These are phyloP conservation scores for Onychostruthus taczanowskii DNA, from an alignment of 2,113 vertebrate genomes.

Conservation along the genomic window DNA sequence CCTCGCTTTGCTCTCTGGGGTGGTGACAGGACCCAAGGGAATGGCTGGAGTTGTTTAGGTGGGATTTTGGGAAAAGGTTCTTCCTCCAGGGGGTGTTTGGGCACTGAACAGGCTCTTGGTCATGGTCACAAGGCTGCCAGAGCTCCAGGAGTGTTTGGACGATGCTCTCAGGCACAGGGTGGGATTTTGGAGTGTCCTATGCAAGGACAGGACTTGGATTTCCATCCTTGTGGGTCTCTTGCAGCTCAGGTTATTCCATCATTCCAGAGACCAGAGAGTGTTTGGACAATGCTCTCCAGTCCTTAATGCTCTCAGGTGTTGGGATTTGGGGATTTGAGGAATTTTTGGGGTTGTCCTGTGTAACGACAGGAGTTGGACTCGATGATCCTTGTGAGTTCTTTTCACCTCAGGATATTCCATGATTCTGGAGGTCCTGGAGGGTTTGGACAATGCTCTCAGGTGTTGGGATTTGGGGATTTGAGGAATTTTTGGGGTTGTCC, in stretches of 20 bases:
- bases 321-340: not conserved
- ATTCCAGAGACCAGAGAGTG: fast-evolving
- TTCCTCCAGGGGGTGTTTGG: not conserved
- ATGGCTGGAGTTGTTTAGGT: not conserved
- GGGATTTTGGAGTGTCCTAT: not conserved
- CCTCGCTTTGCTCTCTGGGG: not conserved
- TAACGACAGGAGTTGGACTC: not conserved
- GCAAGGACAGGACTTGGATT: not conserved
- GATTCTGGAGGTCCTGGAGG: fast-evolving
- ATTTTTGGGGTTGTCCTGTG: fast-evolving
- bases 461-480: not conserved
- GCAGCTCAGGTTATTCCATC: not conserved
- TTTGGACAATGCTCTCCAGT: not conserved
- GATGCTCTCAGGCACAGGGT: not conserved
- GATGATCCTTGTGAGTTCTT: not conserved
- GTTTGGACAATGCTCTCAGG: no score
- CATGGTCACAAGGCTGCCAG: not conserved
- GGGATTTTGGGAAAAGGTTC: not conserved
- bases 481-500: not conserved
- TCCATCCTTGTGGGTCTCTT: not conserved
- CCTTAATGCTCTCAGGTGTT: not conserved
- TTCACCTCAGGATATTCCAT: not conserved
- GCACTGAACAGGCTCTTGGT: not conserved
- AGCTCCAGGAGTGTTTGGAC: not conserved
- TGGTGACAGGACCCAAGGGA: fast-evolving